Percentiles rank a stretch among this genome's conserved stretches.
These are phyloP conservation scores for Megastigmus dorsalis DNA, from an alignment of 2,888 invertebrate species.

Conservation along the genomic window DNA sequence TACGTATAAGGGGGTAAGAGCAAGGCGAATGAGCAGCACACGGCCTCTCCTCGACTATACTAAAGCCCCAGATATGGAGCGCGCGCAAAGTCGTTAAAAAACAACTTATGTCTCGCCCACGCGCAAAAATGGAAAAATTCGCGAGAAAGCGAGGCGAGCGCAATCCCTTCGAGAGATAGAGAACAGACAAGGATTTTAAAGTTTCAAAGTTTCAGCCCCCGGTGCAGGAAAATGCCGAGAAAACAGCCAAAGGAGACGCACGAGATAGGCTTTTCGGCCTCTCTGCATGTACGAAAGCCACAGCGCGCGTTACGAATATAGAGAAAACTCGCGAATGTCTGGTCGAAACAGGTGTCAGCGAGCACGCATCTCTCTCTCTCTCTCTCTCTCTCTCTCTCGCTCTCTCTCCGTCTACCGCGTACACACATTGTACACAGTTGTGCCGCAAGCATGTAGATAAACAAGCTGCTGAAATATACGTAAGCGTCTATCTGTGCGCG, in stretches of 20 bases:
- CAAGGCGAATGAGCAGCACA: too few relatives aligned
- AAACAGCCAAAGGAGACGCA: constrained; percentile 3
- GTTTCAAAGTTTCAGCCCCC: too few relatives aligned
- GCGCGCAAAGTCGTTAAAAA: constrained; percentile 36
- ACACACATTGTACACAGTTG: too few relatives aligned
- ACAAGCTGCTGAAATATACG: too few relatives aligned
- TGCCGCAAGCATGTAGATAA: too few relatives aligned
- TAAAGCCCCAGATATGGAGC: too few relatives aligned
- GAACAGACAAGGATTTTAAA: constrained; percentile 48
- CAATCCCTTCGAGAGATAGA: constrained; percentile 39
- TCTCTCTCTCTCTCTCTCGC: background rate
- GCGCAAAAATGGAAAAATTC: constrained; percentile 5
- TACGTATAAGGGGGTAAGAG: background rate
- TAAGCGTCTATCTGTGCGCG: too few relatives aligned
- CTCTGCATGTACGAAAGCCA: too few relatives aligned
- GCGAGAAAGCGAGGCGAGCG: background rate
- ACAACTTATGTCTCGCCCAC: constrained; percentile 32
- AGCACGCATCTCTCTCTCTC: background rate
- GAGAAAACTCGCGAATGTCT: constrained; percentile 18
- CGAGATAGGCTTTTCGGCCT: background rate
- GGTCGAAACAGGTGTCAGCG: background rate
- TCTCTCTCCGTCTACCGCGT: background rate
- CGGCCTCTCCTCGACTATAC: background rate
- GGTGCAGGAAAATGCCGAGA: too few relatives aligned
- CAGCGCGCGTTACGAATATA: background rate